These are phyloP conservation scores for Colostygia pectinataria DNA, from an alignment of 2,888 invertebrate genomes.

Conservation along the genomic window DNA sequence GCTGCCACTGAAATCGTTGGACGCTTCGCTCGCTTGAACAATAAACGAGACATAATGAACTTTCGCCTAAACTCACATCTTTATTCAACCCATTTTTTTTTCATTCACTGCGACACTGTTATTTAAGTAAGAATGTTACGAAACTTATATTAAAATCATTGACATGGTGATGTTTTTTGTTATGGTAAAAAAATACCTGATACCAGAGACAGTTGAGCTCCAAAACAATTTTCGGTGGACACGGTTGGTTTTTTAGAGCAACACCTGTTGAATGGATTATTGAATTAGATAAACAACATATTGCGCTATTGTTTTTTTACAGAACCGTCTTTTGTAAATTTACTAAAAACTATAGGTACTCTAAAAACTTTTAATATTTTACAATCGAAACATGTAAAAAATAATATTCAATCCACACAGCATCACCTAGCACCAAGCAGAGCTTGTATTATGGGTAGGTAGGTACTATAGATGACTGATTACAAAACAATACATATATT, in stretches of 20 bases:
- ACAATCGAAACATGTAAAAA: too few relatives aligned
- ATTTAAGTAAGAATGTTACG: conserved; percentile 16
- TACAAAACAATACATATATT: too few relatives aligned
- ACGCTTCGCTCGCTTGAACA: too few relatives aligned
- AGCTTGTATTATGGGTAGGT: too few relatives aligned
- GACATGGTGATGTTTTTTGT: conserved; percentile 48
- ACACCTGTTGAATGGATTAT: conserved; percentile 73
- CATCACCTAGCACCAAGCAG: too few relatives aligned
- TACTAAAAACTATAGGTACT: too few relatives aligned
- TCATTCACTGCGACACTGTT: conserved; percentile 2
- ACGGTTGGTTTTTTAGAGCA: conserved; percentile 63
- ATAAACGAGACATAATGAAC: conserved; percentile 32
- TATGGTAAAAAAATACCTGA: conserved; percentile 60
- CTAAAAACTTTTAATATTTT: too few relatives aligned
- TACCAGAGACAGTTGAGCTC: conserved; percentile 73
- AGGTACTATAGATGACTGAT: too few relatives aligned
- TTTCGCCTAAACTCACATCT: conserved; percentile 56
- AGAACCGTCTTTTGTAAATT: conserved; percentile 32
- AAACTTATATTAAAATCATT: conserved; percentile 40
- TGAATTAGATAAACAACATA: conserved; percentile 62
- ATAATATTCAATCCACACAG: too few relatives aligned
- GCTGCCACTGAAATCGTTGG: too few relatives aligned
- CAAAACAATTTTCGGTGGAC: conserved; percentile 69
- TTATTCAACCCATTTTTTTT: conserved; percentile 54
- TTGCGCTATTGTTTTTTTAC: conserved; percentile 43